Evolutionary conservation across 1,140 invertebrate species (phyloP).

Genomic region (honey bee (Apis mellifera)): Amel_HAv3.1 CM009934.2:5122501-5123000

Average conservation of each 20-base stretch:
- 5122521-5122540: not conserved
- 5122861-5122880: not conserved
- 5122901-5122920: slow-evolving; percentile 32
- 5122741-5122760: slow-evolving; percentile 23
- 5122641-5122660: too few relatives aligned
- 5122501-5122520: not conserved
- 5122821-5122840: slow-evolving; percentile 1
- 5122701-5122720: slow-evolving; percentile 2
- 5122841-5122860: not conserved
- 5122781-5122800: slow-evolving; percentile 32
- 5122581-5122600: not conserved
- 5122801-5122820: not conserved
- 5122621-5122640: not conserved
- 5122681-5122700: not conserved
- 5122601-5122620: not conserved
- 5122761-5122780: slow-evolving; percentile 31
- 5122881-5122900: slow-evolving; percentile 35
- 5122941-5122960: not conserved
- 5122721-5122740: slow-evolving; percentile 37
- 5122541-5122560: not conserved
- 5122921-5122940: slow-evolving; percentile 31
- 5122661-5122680: not conserved
- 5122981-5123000: not conserved
- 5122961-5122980: slow-evolving; percentile 16
- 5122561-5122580: not conserved